Conservation (phyloP, 2,888 invertebrate species). For the Stenodema calcarata region DNA sequence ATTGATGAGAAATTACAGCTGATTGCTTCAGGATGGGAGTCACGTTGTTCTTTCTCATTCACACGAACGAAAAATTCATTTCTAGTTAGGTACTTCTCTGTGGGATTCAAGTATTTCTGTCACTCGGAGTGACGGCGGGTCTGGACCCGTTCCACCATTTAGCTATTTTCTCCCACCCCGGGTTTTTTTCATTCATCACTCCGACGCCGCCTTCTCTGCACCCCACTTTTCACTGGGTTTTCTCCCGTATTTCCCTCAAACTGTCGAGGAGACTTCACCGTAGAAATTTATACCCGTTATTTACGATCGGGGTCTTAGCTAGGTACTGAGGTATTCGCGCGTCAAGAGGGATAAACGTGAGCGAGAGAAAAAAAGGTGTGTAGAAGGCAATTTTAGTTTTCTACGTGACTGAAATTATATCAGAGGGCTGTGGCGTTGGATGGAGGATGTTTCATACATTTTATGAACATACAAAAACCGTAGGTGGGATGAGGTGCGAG, state of each 20-base stretch:
- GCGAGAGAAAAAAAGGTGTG: not conserved
- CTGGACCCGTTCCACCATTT: not conserved
- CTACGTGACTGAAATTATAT: conserved; percentile 36
- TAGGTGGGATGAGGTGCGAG: not conserved
- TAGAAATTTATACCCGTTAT: conserved; percentile 24
- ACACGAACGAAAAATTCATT: too few species aligned
- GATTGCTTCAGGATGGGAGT: too few species aligned
- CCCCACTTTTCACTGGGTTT: not conserved
- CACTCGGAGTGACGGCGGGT: too few species aligned
- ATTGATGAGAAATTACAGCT: too few species aligned
- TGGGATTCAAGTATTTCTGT: too few species aligned
- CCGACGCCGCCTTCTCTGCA: not conserved
- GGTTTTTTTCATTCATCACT: conserved; percentile 20
- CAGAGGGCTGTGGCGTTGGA: not conserved
- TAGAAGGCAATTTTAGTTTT: conserved; percentile 35
- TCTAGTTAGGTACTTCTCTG: too few species aligned
- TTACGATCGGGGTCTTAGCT: conserved; percentile 12
- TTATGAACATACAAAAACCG: not conserved
- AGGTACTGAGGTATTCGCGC: not conserved
- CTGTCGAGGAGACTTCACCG: conserved; percentile 27
- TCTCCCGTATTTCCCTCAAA: conserved; percentile 20
- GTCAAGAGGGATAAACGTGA: not conserved
- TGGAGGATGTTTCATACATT: not conserved
- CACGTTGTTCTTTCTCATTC: too few species aligned
- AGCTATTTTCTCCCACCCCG: not conserved